phyloP scores from a whole-genome alignment of 2,797 vertebrate species.

The Acipenser ruthenus region DNA sequence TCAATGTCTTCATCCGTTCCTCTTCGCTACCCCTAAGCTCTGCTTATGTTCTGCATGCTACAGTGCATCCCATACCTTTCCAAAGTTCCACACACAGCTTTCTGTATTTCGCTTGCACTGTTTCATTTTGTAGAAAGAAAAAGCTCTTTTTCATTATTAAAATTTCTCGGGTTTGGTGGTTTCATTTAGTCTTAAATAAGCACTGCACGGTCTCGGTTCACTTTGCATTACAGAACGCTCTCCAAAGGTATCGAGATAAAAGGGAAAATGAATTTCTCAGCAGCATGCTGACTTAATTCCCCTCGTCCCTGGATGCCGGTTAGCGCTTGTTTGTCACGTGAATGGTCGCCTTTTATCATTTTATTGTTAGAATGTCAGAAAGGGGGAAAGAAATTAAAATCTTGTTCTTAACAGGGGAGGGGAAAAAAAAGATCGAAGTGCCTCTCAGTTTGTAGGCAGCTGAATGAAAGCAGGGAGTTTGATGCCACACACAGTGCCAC shows the following conservation, averaged over 20 bases:
- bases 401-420: constrained; percentile 1
- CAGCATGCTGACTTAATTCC: not conserved
- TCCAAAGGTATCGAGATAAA: not conserved
- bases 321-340: not conserved
- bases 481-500: constrained; percentile 36
- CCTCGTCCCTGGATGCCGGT: not conserved
- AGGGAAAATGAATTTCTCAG: not conserved
- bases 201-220: too few species aligned
- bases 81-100: too few species aligned
- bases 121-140: too few species aligned
- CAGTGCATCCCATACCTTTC: too few species aligned
- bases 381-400: not conserved
- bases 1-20: too few species aligned
- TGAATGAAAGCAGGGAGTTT: constrained; percentile 25
- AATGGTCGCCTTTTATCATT: constrained; percentile 7
- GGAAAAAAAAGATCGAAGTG: constrained; percentile 18
- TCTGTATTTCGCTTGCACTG: too few species aligned
- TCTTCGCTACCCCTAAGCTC: too few species aligned
- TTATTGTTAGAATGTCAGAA: constrained; percentile 18
- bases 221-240: too few species aligned
- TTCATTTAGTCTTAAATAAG: too few species aligned
- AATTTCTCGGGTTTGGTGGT: too few species aligned
- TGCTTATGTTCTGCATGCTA: too few species aligned
- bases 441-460: constrained; percentile 29
- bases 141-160: too few species aligned